Conservation (phyloP, 2,888 invertebrate species). For the Lasioglossum figueresi region DNA sequence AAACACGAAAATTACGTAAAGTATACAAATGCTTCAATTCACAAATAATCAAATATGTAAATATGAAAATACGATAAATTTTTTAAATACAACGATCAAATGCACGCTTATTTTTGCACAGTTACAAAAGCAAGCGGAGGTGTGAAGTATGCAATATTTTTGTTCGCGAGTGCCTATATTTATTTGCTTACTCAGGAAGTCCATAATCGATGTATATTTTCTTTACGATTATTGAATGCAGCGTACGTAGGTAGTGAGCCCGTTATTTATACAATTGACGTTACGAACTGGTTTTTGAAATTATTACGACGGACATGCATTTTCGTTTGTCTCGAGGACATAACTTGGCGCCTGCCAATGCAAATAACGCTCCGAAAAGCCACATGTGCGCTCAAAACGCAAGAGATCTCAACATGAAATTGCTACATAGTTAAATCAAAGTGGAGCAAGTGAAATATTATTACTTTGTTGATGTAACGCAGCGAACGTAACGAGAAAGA, state of each 20-base stretch:
- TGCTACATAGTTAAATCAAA: constrained; percentile 23
- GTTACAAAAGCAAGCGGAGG: neutral
- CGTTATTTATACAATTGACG: neutral
- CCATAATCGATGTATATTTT: neutral
- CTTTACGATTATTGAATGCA: neutral
- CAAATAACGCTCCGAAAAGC: constrained; percentile 5
- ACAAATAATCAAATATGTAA: neutral
- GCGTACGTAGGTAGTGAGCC: neutral
- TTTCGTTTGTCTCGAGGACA: neutral
- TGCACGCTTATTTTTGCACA: neutral
- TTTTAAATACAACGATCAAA: neutral
- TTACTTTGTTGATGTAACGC: neutral
- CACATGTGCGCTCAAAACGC: constrained; percentile 16
- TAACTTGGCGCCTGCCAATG: constrained; percentile 4
- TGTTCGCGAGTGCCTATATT: neutral
- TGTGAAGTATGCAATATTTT: neutral
- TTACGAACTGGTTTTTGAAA: neutral
- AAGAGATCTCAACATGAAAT: neutral
- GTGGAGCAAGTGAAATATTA: neutral
- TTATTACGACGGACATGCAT: neutral
- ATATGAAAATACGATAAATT: neutral
- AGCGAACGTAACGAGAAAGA: neutral
- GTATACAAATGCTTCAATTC: too few species aligned
- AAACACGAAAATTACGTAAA: too few species aligned
- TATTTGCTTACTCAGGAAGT: neutral